phyloP scores from a whole-genome alignment of 2,113 vertebrate species.

The Corydoras maculifer region DNA sequence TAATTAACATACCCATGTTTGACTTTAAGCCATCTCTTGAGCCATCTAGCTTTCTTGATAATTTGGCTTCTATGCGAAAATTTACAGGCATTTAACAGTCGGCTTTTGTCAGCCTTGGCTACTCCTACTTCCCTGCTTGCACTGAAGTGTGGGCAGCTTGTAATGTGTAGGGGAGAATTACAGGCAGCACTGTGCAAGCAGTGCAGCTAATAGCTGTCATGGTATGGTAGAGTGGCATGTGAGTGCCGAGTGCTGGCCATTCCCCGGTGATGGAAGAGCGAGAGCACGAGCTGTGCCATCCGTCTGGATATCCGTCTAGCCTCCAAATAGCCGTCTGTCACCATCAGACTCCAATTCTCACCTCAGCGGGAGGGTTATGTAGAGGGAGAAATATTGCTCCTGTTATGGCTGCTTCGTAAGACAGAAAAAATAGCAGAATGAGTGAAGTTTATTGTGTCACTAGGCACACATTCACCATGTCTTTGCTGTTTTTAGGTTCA shows the following conservation, averaged over 20 bases:
- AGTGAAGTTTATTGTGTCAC: background rate
- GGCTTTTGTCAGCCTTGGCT: slow-evolving; percentile 45
- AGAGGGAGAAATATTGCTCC: slow-evolving; percentile 13
- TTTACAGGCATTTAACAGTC: slow-evolving; percentile 56
- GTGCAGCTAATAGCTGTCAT: slow-evolving; percentile 21
- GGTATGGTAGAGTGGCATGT: slow-evolving; percentile 15
- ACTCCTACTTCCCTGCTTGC: slow-evolving; percentile 9
- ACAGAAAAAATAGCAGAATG: slow-evolving; percentile 17
- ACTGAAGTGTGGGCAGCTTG: slow-evolving; percentile 50
- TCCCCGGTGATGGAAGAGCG: slow-evolving; percentile 14
- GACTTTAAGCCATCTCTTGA: too few species aligned
- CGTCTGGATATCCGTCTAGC: slow-evolving; percentile 11
- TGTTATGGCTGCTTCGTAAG: slow-evolving; percentile 26
- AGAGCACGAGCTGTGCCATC: slow-evolving; percentile 2
- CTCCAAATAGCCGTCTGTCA: slow-evolving; percentile 38
- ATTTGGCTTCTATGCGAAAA: slow-evolving; percentile 33
- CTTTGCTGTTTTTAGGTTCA: slow-evolving; percentile 69
- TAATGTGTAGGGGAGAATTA: slow-evolving; percentile 53
- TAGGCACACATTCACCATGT: slow-evolving; percentile 5
- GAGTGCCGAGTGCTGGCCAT: background rate
- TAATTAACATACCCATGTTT: too few species aligned
- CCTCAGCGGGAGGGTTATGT: slow-evolving; percentile 21
- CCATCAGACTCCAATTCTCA: slow-evolving; percentile 26
- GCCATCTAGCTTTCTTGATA: too few species aligned
- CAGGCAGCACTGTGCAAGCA: slow-evolving; percentile 28